Base-by-base conservation (phyloP, 2,888 invertebrate genomes). In the Macaria notata region DNA sequence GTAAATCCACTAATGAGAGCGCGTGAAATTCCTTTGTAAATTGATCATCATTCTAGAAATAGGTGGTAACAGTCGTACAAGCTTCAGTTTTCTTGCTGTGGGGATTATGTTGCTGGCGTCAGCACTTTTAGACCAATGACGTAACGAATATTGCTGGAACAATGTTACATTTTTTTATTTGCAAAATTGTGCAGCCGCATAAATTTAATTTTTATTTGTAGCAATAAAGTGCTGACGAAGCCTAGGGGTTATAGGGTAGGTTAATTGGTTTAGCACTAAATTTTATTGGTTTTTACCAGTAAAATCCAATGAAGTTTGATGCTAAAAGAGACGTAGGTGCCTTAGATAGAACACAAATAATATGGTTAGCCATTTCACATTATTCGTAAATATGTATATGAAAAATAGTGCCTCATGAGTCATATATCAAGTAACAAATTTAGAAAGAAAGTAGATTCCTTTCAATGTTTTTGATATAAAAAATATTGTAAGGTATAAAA, bases 391-490 rank as follows among this genome's bases (percentile, higher is more conserved):
- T 46, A 43, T 39, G 50, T 52, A 49, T 56, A 61, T 53, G 62
- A 64, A 66, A 67, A 66, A 56, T 68, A 64, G 68, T 75, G 71
- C 71, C 78, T 78, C 72, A 73, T 70, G 78, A 77, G 71, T 71
- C 79, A 77, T 36, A 36, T 72, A 73, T 70, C 76, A 76, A 63
- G 64, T 69, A 68, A 71, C 73, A 72, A 78, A 73, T 64, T 62
- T 61, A 56, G 7, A 36, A 36, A 36, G 7, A 7, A 33, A 53
- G 41, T 53, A 51, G 43, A 46, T 49, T 42, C 47, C 74, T 78
- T 86, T 86, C 65, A 69, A 77, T 69, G 65, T 83, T 84, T 86
- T 85, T 79, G 47, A 41, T n/a, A 50, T 51, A 55, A 42, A 73
- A 84, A 84, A 80, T 62, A 57, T 61, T 58, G 33, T 52, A 61